Evolutionary conservation across 2,888 invertebrate species (phyloP).

Genomic region (Lysandra bellargus): DNA sequence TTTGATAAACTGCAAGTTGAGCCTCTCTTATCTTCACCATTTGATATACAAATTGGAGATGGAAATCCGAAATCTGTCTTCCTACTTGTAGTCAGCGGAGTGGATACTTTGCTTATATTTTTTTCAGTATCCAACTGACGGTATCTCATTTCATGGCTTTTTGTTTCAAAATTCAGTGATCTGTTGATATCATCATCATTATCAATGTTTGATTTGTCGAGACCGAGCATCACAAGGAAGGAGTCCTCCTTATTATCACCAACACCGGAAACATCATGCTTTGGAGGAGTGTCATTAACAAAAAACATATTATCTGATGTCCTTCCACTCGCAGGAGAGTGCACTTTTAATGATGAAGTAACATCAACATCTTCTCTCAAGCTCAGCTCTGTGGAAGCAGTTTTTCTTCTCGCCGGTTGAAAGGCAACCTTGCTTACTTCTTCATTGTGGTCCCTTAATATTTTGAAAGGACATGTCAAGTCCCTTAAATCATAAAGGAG

Average conservation of each 20-base stretch:
- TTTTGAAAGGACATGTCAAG: conserved; percentile 66
- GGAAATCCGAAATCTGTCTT: conserved; percentile 55
- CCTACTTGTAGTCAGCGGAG: conserved; percentile 59
- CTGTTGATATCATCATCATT: conserved; percentile 57
- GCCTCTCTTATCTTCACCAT: conserved; percentile 56
- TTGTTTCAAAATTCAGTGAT: conserved; percentile 56
- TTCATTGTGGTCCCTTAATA: conserved; percentile 74
- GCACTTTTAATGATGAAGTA: conserved; percentile 51
- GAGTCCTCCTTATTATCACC: conserved; percentile 65
- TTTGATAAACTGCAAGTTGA: conserved; percentile 50
- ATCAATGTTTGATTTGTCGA: conserved; percentile 63
- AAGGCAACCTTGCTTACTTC: conserved; percentile 72
- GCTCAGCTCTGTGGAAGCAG: conserved; percentile 63
- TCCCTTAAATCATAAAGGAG: conserved; percentile 79
- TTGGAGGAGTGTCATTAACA: conserved; percentile 65
- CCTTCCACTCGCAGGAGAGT: conserved; percentile 55
- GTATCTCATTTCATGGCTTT: conserved; percentile 55
- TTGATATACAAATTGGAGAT: conserved; percentile 56
- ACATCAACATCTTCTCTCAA: conserved; percentile 63
- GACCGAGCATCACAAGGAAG: conserved; percentile 69
- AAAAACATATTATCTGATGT: conserved; percentile 65
- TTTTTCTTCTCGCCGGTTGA: conserved; percentile 64
- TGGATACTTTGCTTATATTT: conserved; percentile 68
- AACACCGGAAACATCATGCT: conserved; percentile 49
- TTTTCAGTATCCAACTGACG: conserved; percentile 59